A percentile compares a stretch with the other conserved stretches of the same genome.
Conservation (phyloP, 2,797 vertebrate species). For the Lacerta agilis region DNA sequence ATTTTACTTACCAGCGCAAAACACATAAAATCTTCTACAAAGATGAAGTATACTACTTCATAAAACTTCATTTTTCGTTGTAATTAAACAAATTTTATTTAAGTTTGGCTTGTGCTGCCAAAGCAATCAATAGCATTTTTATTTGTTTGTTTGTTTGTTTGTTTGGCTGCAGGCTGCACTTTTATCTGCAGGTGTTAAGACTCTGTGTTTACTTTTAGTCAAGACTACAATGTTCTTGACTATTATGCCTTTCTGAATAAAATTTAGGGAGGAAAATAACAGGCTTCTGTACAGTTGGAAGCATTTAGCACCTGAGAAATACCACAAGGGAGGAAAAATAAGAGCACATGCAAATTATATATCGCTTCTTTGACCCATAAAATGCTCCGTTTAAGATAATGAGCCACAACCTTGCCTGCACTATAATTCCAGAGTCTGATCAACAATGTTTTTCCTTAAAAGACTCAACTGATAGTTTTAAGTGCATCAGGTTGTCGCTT, state of each 20-base stretch:
- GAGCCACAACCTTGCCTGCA: conserved; percentile 35
- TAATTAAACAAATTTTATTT: conserved; percentile 81
- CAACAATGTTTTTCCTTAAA: conserved; percentile 9
- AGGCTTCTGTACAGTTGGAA: conserved; percentile 36
- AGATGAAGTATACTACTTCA: conserved; percentile 72
- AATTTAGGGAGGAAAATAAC: conserved; percentile 49
- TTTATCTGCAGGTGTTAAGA: conserved; percentile 77
- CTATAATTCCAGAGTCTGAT: conserved; percentile 30
- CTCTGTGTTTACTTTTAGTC: conserved; percentile 73
- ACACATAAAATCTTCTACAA: conserved; percentile 73
- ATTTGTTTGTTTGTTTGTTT: neutral
- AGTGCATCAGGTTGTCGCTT: conserved; percentile 32
- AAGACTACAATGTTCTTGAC: conserved; percentile 62
- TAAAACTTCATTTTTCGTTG: conserved; percentile 76
- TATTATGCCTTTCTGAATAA: conserved; percentile 63
- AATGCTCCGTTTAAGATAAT: conserved; percentile 54
- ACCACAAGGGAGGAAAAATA: conserved; percentile 42
- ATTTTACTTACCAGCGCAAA: conserved; percentile 76
- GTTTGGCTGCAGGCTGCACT: conserved; percentile 73
- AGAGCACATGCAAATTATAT: conserved; percentile 34
- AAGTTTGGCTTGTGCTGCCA: conserved; percentile 66
- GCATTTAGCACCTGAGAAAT: conserved; percentile 36
- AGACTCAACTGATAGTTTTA: conserved; percentile 36
- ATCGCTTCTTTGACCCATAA: conserved; percentile 28
- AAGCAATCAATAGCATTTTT: conserved; percentile 73